Conservation (phyloP, 2,888 invertebrate genomes). For the Tetranychus piercei region DNA sequence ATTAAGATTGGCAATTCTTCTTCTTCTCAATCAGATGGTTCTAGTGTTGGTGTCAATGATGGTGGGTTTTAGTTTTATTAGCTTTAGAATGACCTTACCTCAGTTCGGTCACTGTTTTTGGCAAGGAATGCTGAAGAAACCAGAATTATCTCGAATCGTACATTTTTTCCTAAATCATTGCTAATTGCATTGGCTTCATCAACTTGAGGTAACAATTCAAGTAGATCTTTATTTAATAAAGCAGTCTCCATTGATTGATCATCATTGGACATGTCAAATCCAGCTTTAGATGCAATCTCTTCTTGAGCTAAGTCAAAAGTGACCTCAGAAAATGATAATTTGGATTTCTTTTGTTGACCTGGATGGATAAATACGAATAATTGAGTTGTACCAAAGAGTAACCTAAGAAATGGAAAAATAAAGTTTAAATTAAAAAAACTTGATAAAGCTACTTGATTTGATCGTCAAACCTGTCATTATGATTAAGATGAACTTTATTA, state of each 20-base stretch:
- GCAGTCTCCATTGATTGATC: conserved; percentile 31
- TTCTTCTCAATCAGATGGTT: background rate
- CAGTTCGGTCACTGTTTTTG: conserved; percentile 27
- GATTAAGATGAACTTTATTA: conserved; percentile 34
- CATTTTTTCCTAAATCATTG: conserved; percentile 38
- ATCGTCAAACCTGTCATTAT: conserved; percentile 37
- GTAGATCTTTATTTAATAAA: conserved; percentile 38
- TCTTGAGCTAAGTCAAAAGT: conserved; percentile 39
- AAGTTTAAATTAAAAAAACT: background rate
- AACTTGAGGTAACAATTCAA: conserved; percentile 38
- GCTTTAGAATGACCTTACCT: conserved; percentile 19
- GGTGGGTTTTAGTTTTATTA: background rate
- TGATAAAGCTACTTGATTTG: background rate
- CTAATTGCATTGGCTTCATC: conserved; percentile 41
- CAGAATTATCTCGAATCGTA: conserved; percentile 39
- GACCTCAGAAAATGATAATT: conserved; percentile 32
- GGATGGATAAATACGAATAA: conserved; percentile 40
- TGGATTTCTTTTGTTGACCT: conserved; percentile 30
- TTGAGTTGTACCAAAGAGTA: conserved; percentile 41
- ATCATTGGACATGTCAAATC: conserved; percentile 28
- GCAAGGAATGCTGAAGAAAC: conserved; percentile 39
- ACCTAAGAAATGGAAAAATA: conserved; percentile 28
- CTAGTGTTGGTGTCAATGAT: background rate
- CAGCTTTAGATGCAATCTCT: conserved; percentile 38
- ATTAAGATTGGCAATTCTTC: background rate